These are phyloP conservation scores for Setipinna tenuifilis DNA, from an alignment of 2,797 vertebrate species.

Conservation along the genomic window DNA sequence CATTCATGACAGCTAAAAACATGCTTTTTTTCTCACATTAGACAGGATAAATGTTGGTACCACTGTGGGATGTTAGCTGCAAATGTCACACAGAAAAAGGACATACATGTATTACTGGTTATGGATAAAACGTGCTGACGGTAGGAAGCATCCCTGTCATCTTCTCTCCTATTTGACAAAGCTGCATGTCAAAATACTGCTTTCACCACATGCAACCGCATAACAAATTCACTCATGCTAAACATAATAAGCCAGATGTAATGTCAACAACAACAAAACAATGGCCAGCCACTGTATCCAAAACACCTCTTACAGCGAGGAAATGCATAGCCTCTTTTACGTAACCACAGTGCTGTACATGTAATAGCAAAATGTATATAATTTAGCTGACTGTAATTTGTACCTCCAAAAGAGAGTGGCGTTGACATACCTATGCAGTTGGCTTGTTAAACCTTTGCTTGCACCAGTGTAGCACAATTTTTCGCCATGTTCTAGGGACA, in stretches of 20 bases:
- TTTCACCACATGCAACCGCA: neutral
- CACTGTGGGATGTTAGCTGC: neutral
- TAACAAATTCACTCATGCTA: neutral
- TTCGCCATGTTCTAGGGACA: too few relatives aligned
- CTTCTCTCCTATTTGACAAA: neutral
- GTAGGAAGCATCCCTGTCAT: neutral
- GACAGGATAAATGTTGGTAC: neutral
- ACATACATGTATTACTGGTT: neutral
- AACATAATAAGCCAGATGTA: neutral
- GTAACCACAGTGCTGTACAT: neutral
- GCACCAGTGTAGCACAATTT: too few relatives aligned
- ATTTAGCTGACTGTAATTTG: neutral
- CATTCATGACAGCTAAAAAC: constrained; percentile 12
- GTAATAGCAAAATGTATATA: too few relatives aligned
- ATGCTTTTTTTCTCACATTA: neutral
- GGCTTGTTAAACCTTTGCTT: too few relatives aligned
- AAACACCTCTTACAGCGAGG: neutral
- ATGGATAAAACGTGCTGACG: neutral
- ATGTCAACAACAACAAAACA: neutral
- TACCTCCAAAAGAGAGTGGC: neutral
- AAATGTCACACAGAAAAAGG: neutral
- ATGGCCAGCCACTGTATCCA: neutral
- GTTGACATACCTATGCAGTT: neutral
- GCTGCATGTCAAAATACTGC: neutral
- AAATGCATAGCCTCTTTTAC: neutral